phyloP scores from a whole-genome alignment of 2,888 invertebrate genomes.

The Dinocampus coccinellae region DNA sequence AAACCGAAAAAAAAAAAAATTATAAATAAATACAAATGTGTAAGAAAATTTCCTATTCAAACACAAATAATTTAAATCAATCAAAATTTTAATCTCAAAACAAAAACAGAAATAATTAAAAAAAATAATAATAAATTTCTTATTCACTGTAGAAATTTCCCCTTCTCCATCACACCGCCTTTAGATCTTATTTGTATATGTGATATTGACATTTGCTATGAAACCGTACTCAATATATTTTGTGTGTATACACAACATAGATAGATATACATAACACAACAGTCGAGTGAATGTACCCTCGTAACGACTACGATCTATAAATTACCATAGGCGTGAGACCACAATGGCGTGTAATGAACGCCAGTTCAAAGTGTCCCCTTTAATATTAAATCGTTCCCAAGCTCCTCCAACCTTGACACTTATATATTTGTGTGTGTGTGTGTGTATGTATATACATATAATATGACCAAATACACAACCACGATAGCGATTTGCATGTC shows the following conservation, averaged over 20 bases:
- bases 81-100: no score
- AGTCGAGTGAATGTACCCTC: slow-evolving; percentile 32
- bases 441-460: background rate
- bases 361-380: slow-evolving; percentile 38
- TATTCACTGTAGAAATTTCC: no score
- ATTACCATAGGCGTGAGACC: slow-evolving; percentile 59
- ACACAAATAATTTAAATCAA: background rate
- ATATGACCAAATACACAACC: background rate
- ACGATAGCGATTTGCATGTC: background rate
- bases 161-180: no score
- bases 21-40: no score
- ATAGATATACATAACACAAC: slow-evolving; percentile 50
- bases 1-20: background rate
- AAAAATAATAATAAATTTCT: no score
- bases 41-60: no score
- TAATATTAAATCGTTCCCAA: slow-evolving; percentile 36
- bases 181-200: no score
- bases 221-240: background rate
- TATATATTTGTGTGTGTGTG: background rate
- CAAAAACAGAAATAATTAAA: no score
- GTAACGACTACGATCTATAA: slow-evolving; percentile 50
- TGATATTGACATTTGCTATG: slow-evolving; percentile 36
- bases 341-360: slow-evolving; percentile 64
- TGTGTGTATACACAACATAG: background rate
- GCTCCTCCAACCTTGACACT: slow-evolving; percentile 10